Conservation (phyloP, 2,888 invertebrate species). For the Colletes collaris region DNA sequence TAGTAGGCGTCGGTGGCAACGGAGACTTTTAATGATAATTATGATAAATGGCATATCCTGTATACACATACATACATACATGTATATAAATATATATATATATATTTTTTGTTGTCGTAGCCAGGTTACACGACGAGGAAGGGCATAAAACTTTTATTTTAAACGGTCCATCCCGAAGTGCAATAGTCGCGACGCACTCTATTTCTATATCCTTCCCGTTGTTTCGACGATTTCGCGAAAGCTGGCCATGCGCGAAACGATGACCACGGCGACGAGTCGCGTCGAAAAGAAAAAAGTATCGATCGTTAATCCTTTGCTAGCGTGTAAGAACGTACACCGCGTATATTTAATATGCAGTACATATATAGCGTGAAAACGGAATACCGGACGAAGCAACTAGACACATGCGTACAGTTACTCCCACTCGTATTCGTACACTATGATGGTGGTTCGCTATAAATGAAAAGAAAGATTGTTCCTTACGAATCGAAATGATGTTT, state of each 20-base stretch:
- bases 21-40: too few species aligned
- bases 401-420: conserved; percentile 26
- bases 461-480: too few species aligned
- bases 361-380: conserved; percentile 70
- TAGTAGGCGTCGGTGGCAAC: too few species aligned
- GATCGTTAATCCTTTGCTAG: conserved; percentile 75
- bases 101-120: conserved; percentile 20
- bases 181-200: conserved; percentile 60
- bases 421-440: too few species aligned
- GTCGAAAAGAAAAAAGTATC: conserved; percentile 61
- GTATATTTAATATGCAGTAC: conserved; percentile 70
- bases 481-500: too few species aligned
- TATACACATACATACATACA: neutral
- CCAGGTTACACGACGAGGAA: neutral
- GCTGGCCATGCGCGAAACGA: conserved; percentile 19
- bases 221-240: conserved; percentile 22
- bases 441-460: too few species aligned
- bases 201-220: conserved; percentile 63
- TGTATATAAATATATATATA: too few species aligned
- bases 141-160: neutral
- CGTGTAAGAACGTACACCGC: conserved; percentile 70
- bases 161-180: conserved; percentile 49
- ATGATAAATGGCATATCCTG: neutral
- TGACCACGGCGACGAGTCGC: conserved; percentile 46
- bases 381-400: conserved; percentile 70